A percentile compares a stretch with the other conserved stretches of the same genome.
Conservation (phyloP, 2,888 invertebrate species). For the Operophtera brumata region DNA sequence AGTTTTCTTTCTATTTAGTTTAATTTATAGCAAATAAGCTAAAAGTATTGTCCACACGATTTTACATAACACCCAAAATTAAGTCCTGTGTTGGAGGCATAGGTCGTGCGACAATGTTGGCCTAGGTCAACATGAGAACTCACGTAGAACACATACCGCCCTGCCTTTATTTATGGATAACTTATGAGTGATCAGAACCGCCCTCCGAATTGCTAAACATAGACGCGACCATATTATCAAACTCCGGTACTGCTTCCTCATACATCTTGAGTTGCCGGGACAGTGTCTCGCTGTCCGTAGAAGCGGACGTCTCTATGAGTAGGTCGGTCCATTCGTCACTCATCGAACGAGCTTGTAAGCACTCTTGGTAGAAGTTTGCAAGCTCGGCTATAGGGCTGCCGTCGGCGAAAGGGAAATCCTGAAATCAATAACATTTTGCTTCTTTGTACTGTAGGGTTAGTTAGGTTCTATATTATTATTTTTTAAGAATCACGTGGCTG, state of each 20-base stretch:
- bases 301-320: conserved; percentile 40
- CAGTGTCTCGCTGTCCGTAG: conserved; percentile 77
- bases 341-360: conserved; percentile 82
- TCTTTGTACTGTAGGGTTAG: not conserved
- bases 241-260: conserved; percentile 87
- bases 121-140: not conserved
- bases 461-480: too few species aligned
- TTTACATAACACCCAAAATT: not conserved
- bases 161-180: too few species aligned
- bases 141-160: too few species aligned
- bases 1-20: not conserved
- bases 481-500: too few species aligned
- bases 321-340: conserved; percentile 60
- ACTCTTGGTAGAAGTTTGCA: conserved; percentile 89
- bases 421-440: conserved; percentile 36
- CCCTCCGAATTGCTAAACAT: conserved; percentile 79
- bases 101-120: not conserved
- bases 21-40: too few species aligned
- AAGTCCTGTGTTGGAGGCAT: too few species aligned
- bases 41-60: too few species aligned
- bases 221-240: conserved; percentile 87
- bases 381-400: conserved; percentile 86
- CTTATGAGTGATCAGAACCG: conserved; percentile 49
- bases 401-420: conserved; percentile 91
- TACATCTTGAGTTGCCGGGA: conserved; percentile 86